Evolutionary conservation across 2,113 vertebrate species (phyloP).

Genomic region (Rhombomys opimus): DNA sequence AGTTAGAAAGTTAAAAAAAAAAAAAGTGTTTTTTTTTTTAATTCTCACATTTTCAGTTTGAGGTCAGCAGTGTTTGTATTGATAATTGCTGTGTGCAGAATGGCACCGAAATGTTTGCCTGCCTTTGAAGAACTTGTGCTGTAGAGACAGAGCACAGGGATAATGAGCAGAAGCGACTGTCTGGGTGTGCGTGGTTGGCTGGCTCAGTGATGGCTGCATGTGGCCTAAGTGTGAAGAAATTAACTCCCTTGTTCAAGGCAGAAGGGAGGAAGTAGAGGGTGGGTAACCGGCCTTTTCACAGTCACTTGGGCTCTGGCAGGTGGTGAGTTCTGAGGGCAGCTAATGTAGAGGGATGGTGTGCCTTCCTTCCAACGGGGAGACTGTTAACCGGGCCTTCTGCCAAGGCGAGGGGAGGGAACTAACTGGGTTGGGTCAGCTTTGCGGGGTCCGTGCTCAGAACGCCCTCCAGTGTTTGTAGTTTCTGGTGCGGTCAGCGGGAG

Average conservation of each 20-base stretch:
- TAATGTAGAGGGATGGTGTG: not conserved
- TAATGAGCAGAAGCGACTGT: not conserved
- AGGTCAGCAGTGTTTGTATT: not conserved
- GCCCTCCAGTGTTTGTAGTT: conserved; percentile 81
- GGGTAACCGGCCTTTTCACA: not conserved
- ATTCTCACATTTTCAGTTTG: not conserved
- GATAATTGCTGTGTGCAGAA: not conserved
- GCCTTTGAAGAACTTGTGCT: not conserved
- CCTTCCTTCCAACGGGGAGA: conserved; percentile 65
- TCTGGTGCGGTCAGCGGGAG: not conserved
- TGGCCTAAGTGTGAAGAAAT: not conserved
- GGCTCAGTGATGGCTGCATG: not conserved
- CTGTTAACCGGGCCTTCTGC: conserved; percentile 58
- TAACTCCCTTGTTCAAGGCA: fast-evolving
- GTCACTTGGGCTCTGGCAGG: not conserved
- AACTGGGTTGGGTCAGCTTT: not conserved
- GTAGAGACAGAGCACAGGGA: not conserved
- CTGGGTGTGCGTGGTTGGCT: not conserved
- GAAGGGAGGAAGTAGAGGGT: not conserved
- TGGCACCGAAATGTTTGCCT: not conserved
- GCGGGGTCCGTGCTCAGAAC: conserved; percentile 60
- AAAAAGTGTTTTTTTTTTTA: not conserved
- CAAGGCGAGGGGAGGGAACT: not conserved
- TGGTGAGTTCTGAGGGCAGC: not conserved
- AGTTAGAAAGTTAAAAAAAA: not conserved